Percentiles rank a stretch among this genome's conserved stretches.
Evolutionary conservation across 2,888 invertebrate genomes (phyloP).

Genomic region (Himalopsyche japonica): DNA sequence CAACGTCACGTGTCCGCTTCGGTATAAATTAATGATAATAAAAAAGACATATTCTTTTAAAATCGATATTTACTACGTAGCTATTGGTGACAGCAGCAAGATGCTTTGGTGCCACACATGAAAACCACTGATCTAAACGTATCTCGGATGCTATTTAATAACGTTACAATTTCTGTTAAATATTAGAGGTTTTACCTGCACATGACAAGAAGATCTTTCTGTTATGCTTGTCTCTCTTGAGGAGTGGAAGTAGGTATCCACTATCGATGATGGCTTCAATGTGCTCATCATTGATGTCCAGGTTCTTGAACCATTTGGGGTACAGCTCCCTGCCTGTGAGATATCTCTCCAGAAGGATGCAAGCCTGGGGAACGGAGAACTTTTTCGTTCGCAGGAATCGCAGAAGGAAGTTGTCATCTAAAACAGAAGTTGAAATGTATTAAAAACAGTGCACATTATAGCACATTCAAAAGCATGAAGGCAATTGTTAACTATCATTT

Average conservation of each 20-base stretch:
- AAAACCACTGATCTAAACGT: too few relatives aligned
- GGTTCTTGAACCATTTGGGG: constrained; percentile 82
- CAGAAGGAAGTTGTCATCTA: constrained; percentile 78
- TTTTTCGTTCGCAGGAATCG: constrained; percentile 86
- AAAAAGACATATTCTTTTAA: too few relatives aligned
- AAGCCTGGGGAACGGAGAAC: constrained; percentile 82
- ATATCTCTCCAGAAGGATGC: constrained; percentile 86
- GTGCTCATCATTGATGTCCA: constrained; percentile 78
- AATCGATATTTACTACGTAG: too few relatives aligned
- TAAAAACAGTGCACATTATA: not conserved
- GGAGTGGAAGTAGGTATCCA: constrained; percentile 76
- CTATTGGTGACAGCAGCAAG: too few relatives aligned
- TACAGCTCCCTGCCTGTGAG: constrained; percentile 82
- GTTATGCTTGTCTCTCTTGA: constrained; percentile 75
- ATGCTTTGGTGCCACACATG: too few relatives aligned
- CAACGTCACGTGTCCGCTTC: too few relatives aligned
- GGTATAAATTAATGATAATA: too few relatives aligned
- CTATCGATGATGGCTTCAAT: constrained; percentile 79
- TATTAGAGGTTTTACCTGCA: constrained; percentile 60
- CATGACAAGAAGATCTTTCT: constrained; percentile 78
- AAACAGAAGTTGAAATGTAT: constrained; percentile 16
- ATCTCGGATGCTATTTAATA: too few relatives aligned
- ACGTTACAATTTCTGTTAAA: too few relatives aligned
- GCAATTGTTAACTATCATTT: too few relatives aligned
- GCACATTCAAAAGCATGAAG: not conserved